Conservation (phyloP, 2,888 invertebrate genomes). For the Luperina nickerlii region DNA sequence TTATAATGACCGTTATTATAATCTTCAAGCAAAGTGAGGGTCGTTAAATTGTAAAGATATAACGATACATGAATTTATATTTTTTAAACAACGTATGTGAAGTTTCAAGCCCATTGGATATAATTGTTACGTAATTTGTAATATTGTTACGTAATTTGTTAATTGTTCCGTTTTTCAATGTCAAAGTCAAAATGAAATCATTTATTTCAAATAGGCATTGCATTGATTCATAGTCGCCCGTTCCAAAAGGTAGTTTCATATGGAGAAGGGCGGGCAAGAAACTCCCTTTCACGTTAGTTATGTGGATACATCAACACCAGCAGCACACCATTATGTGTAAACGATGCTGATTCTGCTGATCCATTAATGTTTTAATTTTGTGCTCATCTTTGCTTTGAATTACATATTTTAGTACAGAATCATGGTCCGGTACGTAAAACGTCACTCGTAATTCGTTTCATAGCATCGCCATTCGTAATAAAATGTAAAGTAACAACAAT, state of each 20-base stretch:
- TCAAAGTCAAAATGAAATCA: no score
- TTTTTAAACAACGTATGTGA: background rate
- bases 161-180: background rate
- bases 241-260: background rate
- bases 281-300: background rate
- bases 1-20: conserved; percentile 2
- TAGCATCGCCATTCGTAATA: background rate
- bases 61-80: conserved; percentile 10
- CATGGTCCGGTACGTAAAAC: background rate
- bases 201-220: no score
- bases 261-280: no score
- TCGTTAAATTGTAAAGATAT: conserved; percentile 14
- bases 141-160: no score
- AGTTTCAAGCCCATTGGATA: background rate
- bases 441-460: background rate
- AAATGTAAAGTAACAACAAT: background rate
- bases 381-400: background rate
- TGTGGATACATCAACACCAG: background rate
- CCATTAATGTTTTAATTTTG: background rate
- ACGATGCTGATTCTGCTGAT: background rate
- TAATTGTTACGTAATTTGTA: no score
- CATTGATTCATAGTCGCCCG: background rate
- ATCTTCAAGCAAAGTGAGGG: background rate
- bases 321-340: background rate
- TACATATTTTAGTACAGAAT: background rate